A percentile compares a stretch with the other conserved stretches of the same genome.
Conservation (phyloP, 2,113 vertebrate genomes). For the Condylura cristata region DNA sequence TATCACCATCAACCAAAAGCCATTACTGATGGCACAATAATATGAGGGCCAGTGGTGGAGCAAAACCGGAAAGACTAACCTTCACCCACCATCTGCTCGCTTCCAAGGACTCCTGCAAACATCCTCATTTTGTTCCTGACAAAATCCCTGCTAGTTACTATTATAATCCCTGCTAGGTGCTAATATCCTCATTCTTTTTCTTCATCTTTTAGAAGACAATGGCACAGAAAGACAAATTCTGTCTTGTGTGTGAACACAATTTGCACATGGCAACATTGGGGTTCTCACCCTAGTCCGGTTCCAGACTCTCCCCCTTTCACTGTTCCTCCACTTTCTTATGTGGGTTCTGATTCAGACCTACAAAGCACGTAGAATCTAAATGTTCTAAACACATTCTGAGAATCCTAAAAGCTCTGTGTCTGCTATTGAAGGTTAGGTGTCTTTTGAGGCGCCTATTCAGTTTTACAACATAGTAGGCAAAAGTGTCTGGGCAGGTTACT, state of each 20-base stretch:
- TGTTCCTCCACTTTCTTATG: background rate
- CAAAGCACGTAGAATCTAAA: background rate
- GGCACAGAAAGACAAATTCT: background rate
- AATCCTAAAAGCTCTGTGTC: background rate
- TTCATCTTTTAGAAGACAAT: background rate
- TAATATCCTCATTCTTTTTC: background rate
- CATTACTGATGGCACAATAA: background rate
- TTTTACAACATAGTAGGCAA: background rate
- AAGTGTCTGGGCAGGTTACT: background rate
- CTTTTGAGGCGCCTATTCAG: background rate
- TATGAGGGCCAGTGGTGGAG: background rate
- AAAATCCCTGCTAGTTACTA: background rate
- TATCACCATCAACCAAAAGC: background rate
- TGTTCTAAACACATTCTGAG: background rate
- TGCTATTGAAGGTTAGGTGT: background rate
- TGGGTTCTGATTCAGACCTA: fast-evolving
- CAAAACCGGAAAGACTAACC: background rate
- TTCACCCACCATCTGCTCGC: background rate
- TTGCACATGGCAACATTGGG: background rate
- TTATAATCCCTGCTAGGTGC: background rate
- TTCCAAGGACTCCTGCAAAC: background rate
- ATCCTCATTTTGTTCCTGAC: background rate
- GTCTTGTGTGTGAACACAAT: background rate
- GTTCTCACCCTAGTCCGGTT: background rate
- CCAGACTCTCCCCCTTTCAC: background rate